These are phyloP conservation scores for Cygnus atratus DNA, from an alignment of 2,113 vertebrate genomes.

Conservation along the genomic window DNA sequence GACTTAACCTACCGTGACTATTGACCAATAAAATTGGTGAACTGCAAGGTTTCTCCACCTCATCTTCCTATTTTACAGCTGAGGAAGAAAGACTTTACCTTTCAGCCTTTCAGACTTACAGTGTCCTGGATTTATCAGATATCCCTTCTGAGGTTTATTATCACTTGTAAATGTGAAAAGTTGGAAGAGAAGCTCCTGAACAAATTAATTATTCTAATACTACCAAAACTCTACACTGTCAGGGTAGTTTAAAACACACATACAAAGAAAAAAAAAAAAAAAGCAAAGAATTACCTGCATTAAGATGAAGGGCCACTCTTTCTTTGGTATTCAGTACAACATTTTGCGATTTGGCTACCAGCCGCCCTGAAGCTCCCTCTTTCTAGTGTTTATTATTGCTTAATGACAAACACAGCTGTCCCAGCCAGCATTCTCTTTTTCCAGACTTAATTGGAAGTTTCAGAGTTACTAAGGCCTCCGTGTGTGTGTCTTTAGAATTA, in stretches of 20 bases:
- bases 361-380: neutral
- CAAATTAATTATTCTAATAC: neutral
- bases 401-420: neutral
- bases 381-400: neutral
- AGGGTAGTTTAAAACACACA: neutral
- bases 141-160: neutral
- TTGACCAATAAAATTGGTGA: neutral
- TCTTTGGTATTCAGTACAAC: neutral
- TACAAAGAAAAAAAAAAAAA: neutral
- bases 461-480: neutral
- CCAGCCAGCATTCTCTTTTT: neutral
- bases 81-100: neutral
- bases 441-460: neutral
- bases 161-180: neutral
- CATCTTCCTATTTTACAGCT: neutral
- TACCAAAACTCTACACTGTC: neutral
- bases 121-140: neutral
- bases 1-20: neutral
- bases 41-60: neutral
- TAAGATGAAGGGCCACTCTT: neutral
- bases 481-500: neutral
- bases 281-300: conserved; percentile 22
- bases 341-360: neutral
- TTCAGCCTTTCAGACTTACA: neutral
- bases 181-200: neutral